Evolutionary conservation across 2,888 invertebrate species (phyloP).

Genomic region (Stenichneumon culpator): DNA sequence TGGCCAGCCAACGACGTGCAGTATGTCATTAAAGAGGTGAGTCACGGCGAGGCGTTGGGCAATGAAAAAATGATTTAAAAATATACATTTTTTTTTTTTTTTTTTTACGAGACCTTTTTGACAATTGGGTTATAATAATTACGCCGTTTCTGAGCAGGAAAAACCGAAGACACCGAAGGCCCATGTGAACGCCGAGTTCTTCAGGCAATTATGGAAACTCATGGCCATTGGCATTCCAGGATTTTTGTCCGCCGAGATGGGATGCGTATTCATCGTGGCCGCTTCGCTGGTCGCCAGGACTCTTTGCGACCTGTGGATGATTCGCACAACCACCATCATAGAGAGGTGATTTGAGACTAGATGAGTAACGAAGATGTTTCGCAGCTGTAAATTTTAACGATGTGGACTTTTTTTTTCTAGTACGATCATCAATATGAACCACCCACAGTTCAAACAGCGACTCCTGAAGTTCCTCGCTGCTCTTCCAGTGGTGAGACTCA

Average conservation of each 20-base stretch:
- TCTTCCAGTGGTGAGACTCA: conserved; percentile 92
- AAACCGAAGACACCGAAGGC: conserved; percentile 88
- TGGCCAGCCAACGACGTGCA: conserved; percentile 91
- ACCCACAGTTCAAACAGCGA: conserved; percentile 90
- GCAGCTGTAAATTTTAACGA: too few species aligned
- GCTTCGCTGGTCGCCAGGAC: conserved; percentile 94
- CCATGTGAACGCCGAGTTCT: conserved; percentile 91
- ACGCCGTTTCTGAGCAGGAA: conserved; percentile 76
- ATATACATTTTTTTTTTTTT: background rate
- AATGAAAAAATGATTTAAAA: background rate
- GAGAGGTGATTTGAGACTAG: conserved; percentile 89
- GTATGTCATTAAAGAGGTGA: conserved; percentile 91
- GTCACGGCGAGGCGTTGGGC: background rate
- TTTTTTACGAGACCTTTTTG: background rate
- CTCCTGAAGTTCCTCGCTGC: conserved; percentile 92
- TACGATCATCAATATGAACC: conserved; percentile 96
- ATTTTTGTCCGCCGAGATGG: conserved; percentile 91
- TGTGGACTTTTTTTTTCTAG: conserved; percentile 85
- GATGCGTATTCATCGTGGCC: conserved; percentile 91
- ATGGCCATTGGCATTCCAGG: conserved; percentile 90
- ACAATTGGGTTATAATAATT: background rate
- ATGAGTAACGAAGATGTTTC: too few species aligned
- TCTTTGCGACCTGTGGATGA: conserved; percentile 98
- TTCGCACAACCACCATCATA: conserved; percentile 96
- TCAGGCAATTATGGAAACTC: conserved; percentile 89